Evolutionary conservation across 2,113 vertebrate species (phyloP).

Genomic region (Paramisgurnus dabryanus): DNA sequence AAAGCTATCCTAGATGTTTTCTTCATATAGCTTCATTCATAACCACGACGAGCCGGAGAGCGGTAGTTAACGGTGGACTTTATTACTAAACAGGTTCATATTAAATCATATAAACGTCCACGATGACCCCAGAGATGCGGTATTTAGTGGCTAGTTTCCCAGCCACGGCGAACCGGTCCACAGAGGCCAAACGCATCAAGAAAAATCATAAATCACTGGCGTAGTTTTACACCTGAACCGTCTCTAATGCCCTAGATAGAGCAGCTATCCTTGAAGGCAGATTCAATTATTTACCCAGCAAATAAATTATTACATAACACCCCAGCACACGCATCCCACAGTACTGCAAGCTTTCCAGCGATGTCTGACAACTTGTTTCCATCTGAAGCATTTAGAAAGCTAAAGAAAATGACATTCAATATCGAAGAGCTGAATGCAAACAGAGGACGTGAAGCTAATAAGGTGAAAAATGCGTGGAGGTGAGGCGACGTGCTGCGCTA

Average conservation of each 20-base stretch:
- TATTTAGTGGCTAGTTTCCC: slow-evolving; percentile 43
- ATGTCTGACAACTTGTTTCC: slow-evolving; percentile 48
- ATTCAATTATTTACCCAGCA: slow-evolving; percentile 70
- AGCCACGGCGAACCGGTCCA: slow-evolving; percentile 29
- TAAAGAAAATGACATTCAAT: slow-evolving; percentile 22
- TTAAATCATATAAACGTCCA: slow-evolving; percentile 44
- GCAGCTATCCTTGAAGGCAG: slow-evolving; percentile 56
- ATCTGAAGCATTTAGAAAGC: slow-evolving; percentile 35
- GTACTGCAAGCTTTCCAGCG: slow-evolving; percentile 49
- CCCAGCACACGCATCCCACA: slow-evolving; percentile 53
- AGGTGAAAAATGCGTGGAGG: background rate
- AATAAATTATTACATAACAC: slow-evolving; percentile 70
- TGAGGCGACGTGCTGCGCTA: background rate
- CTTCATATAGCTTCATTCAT: background rate
- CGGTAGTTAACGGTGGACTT: slow-evolving; percentile 13
- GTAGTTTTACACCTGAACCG: slow-evolving; percentile 53
- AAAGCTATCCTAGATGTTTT: background rate
- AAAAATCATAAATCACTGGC: slow-evolving; percentile 57
- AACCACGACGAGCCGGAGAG: background rate
- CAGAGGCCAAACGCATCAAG: slow-evolving; percentile 35
- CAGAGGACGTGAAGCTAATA: background rate
- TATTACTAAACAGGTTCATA: slow-evolving; percentile 34
- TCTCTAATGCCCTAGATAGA: slow-evolving; percentile 54
- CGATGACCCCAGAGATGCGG: slow-evolving; percentile 42
- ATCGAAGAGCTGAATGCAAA: slow-evolving; percentile 14